phyloP scores from a whole-genome alignment of 2,888 invertebrate genomes.

The Apodemia mormo region DNA sequence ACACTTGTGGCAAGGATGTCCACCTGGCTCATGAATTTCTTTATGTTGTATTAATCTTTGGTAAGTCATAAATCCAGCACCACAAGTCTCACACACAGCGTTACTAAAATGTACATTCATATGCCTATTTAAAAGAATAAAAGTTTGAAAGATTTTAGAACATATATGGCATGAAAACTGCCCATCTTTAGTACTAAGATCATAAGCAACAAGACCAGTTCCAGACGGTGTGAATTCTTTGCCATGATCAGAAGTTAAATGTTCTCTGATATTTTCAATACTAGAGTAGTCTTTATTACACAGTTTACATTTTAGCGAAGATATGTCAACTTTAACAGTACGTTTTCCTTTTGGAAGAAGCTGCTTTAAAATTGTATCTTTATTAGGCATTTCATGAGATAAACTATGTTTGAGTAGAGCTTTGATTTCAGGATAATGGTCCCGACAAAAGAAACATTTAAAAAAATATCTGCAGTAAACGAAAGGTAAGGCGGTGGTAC shows the following conservation, averaged over 20 bases:
- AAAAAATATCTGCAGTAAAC: conserved; percentile 63
- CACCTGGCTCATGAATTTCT: conserved; percentile 61
- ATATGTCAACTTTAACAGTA: conserved; percentile 64
- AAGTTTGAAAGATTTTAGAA: conserved; percentile 58
- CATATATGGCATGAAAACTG: conserved; percentile 61
- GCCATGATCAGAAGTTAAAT: conserved; percentile 49
- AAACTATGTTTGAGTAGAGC: conserved; percentile 50
- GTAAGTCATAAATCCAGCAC: conserved; percentile 62
- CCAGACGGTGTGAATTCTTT: conserved; percentile 57
- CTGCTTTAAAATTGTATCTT: conserved; percentile 49
- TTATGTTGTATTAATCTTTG: conserved; percentile 61
- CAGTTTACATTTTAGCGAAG: conserved; percentile 57
- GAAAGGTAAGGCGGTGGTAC: conserved; percentile 58
- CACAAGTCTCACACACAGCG: conserved; percentile 65
- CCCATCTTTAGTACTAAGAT: conserved; percentile 51
- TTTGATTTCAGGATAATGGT: conserved; percentile 55
- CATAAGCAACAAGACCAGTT: conserved; percentile 57
- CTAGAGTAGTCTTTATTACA: conserved; percentile 45
- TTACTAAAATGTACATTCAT: conserved; percentile 70
- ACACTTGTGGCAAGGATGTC: conserved; percentile 64
- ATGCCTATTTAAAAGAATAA: conserved; percentile 62
- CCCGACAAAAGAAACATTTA: conserved; percentile 63
- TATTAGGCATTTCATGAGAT: conserved; percentile 51
- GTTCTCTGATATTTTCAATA: conserved; percentile 51
- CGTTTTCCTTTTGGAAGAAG: conserved; percentile 59